Conservation (phyloP, 2,888 invertebrate species). For the Leistus spinibarbis region DNA sequence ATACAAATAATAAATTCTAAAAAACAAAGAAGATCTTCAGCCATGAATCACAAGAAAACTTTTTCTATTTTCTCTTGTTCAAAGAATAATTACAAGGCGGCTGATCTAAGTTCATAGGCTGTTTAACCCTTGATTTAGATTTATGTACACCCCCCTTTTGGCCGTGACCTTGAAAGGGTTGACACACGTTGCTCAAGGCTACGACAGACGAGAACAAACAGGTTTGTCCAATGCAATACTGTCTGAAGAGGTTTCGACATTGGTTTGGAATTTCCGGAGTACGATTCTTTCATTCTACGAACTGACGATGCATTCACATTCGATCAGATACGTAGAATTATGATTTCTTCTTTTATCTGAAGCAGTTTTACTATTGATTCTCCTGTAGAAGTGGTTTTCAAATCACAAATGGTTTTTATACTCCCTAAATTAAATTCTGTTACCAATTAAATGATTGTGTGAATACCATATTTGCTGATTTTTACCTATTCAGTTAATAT, state of each 20-base stretch:
- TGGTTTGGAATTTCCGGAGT: slow-evolving; percentile 29
- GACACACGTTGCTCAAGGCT: not conserved
- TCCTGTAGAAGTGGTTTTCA: no score
- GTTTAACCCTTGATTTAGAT: slow-evolving; percentile 4
- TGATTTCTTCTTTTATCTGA: not conserved
- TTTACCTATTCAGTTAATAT: no score
- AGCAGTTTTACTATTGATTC: no score
- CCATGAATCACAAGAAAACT: slow-evolving; percentile 21
- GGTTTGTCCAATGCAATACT: slow-evolving; percentile 16
- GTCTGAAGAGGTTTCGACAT: slow-evolving; percentile 1
- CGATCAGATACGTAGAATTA: not conserved
- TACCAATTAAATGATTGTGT: no score
- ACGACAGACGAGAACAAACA: slow-evolving; percentile 19
- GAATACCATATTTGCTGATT: no score
- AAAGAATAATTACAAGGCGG: slow-evolving; percentile 32
- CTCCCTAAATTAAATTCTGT: no score
- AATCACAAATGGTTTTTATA: no score
- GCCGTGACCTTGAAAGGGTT: slow-evolving; percentile 26
- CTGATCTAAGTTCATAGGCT: not conserved
- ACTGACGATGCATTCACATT: not conserved
- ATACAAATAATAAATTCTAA: slow-evolving; percentile 32
- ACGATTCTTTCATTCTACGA: not conserved
- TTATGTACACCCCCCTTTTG: slow-evolving; percentile 3
- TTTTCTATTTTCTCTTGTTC: slow-evolving; percentile 2
- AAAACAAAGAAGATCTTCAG: slow-evolving; percentile 18